Conservation (phyloP, 2,797 vertebrate genomes). For the Odontamblyopus rebecca region DNA sequence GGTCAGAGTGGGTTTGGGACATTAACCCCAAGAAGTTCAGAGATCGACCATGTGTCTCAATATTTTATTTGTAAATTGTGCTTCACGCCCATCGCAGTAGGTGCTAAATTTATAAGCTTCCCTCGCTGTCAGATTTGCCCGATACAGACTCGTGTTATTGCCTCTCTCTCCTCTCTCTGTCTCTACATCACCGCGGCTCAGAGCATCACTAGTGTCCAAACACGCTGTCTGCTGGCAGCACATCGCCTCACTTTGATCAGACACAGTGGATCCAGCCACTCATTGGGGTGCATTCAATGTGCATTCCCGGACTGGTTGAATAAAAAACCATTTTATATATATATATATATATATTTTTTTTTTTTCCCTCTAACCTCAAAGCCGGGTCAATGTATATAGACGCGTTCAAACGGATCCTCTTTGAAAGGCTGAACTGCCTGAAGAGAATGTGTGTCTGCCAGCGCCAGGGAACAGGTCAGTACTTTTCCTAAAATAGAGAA, state of each 20-base stretch:
- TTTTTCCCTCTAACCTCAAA: slow-evolving; percentile 39
- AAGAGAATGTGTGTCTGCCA: slow-evolving; percentile 85
- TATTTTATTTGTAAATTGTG: slow-evolving; percentile 7
- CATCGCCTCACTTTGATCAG: slow-evolving; percentile 68
- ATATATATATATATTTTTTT: too few relatives aligned
- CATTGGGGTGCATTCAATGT: slow-evolving; percentile 35
- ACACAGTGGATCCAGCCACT: slow-evolving; percentile 37
- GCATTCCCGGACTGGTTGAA: slow-evolving; percentile 14
- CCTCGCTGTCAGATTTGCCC: slow-evolving; percentile 64
- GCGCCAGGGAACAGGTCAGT: slow-evolving; percentile 83
- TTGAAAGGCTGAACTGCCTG: slow-evolving; percentile 82
- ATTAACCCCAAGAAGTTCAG: slow-evolving; percentile 44
- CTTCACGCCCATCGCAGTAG: slow-evolving; percentile 44
- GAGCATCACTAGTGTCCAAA: slow-evolving; percentile 77
- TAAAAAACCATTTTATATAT: neutral
- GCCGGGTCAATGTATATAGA: slow-evolving; percentile 84
- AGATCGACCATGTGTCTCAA: slow-evolving; percentile 7
- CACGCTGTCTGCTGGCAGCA: slow-evolving; percentile 71
- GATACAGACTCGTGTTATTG: slow-evolving; percentile 33
- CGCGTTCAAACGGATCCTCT: slow-evolving; percentile 83
- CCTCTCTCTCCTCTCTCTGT: slow-evolving; percentile 37
- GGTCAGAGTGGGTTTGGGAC: neutral
- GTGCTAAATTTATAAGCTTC: slow-evolving; percentile 53
- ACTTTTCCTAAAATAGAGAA: slow-evolving; percentile 67
- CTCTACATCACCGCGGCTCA: slow-evolving; percentile 65